These are phyloP conservation scores for Sciurus niger DNA, from an alignment of 2,113 vertebrate genomes.

Conservation along the genomic window DNA sequence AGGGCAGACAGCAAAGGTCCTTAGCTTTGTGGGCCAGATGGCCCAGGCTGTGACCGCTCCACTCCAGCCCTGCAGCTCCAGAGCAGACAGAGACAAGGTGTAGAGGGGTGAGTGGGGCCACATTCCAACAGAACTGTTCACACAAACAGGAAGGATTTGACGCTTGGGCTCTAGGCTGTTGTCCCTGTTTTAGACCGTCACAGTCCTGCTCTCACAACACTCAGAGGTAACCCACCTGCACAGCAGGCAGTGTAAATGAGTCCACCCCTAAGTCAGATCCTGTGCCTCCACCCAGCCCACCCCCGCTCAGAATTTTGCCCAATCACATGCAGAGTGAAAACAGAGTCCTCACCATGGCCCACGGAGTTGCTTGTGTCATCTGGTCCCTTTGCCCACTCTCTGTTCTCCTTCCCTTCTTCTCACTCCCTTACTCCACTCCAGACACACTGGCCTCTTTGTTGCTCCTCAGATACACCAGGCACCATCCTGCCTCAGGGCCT, in stretches of 20 bases:
- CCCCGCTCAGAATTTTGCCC: neutral
- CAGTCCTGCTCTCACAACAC: neutral
- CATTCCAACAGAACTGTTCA: slow-evolving; percentile 5
- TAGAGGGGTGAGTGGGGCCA: neutral
- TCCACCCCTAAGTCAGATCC: neutral
- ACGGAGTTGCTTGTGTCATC: fast-evolving
- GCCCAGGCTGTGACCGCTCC: neutral
- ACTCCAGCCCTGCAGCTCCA: fast-evolving
- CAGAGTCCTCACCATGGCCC: neutral
- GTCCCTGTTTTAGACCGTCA: neutral
- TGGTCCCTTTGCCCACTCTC: neutral
- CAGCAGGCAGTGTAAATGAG: neutral
- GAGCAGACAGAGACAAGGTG: neutral
- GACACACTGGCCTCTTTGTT: neutral
- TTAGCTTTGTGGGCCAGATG: neutral
- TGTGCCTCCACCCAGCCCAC: neutral
- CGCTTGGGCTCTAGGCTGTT: neutral
- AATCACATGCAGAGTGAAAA: slow-evolving; percentile 60
- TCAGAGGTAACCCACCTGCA: neutral
- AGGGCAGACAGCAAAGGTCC: neutral
- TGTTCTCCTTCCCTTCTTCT: neutral
- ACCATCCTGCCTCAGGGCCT: neutral
- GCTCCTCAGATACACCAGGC: neutral
- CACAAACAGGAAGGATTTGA: neutral
- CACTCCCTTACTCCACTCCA: neutral